Evolutionary conservation across 2,888 invertebrate species (phyloP).

Genomic region (Andrena marginata): DNA sequence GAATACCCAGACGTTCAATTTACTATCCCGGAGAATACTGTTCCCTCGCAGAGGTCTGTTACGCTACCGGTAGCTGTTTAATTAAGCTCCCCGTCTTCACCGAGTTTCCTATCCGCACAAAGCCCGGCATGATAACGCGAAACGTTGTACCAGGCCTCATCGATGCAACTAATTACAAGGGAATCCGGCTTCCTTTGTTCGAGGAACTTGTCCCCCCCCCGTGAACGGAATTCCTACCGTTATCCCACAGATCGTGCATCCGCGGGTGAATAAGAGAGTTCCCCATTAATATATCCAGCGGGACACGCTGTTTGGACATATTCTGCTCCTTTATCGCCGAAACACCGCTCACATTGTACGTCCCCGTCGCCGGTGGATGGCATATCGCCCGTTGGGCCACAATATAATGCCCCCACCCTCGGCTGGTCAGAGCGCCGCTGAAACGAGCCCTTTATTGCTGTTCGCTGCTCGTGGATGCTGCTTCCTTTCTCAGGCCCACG

Average conservation of each 20-base stretch:
- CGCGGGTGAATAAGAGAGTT: constrained; percentile 30
- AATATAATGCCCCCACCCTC: constrained; percentile 61
- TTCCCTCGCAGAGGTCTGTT: background rate
- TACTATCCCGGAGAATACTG: background rate
- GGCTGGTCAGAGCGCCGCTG: constrained; percentile 58
- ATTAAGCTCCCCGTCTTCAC: constrained; percentile 25
- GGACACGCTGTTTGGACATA: constrained; percentile 55
- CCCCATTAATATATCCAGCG: constrained; percentile 54
- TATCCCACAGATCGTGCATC: constrained; percentile 54
- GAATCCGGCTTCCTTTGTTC: constrained; percentile 50
- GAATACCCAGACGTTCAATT: background rate
- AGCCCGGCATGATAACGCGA: constrained; percentile 1
- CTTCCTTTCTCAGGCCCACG: constrained; percentile 83
- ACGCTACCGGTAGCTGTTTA: background rate
- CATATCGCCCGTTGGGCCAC: constrained; percentile 55
- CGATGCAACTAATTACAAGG: constrained; percentile 46
- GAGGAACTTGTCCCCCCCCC: constrained; percentile 10
- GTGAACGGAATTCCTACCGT: constrained; percentile 60
- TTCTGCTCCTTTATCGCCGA: constrained; percentile 61
- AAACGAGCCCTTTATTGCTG: constrained; percentile 81
- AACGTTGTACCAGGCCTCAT: constrained; percentile 22
- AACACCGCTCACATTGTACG: constrained; percentile 65
- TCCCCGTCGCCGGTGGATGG: constrained; percentile 21
- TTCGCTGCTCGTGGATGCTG: constrained; percentile 79
- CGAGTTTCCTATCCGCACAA: background rate